Evolutionary conservation across 2,888 invertebrate species (phyloP).

Genomic region (Baronia brevicornis): DNA sequence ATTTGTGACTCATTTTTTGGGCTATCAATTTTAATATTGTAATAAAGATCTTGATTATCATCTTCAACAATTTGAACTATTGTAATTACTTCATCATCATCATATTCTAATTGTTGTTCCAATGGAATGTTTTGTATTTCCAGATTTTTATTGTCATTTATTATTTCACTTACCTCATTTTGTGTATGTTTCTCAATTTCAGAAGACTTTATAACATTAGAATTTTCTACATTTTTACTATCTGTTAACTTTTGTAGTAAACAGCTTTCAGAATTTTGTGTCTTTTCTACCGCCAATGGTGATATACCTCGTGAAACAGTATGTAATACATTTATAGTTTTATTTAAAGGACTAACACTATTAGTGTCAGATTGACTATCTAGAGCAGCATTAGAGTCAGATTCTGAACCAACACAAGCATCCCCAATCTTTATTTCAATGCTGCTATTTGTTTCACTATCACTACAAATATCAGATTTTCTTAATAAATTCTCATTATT

Average conservation of each 20-base stretch:
- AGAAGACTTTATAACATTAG: not conserved
- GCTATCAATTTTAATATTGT: constrained; percentile 56
- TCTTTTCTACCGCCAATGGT: constrained; percentile 29
- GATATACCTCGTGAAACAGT: constrained; percentile 42
- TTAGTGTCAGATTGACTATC: constrained; percentile 54
- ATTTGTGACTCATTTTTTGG: constrained; percentile 31
- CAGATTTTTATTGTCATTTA: constrained; percentile 16
- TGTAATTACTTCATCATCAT: constrained; percentile 69
- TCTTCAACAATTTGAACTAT: constrained; percentile 70
- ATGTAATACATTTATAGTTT: constrained; percentile 27
- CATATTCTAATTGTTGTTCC: constrained; percentile 50
- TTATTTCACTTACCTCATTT: constrained; percentile 2
- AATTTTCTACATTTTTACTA: too few species aligned
- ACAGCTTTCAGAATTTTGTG: too few species aligned
- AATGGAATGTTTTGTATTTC: constrained; percentile 35
- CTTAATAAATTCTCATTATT: constrained; percentile 49
- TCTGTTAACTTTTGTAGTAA: too few species aligned
- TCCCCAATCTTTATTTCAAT: constrained; percentile 60
- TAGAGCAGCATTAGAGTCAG: constrained; percentile 61
- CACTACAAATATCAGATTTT: constrained; percentile 63
- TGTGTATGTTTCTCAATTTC: constrained; percentile 5
- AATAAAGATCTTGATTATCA: constrained; percentile 59
- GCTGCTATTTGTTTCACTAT: constrained; percentile 69
- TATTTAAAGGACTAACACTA: constrained; percentile 44
- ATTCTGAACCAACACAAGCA: constrained; percentile 63